phyloP scores from a whole-genome alignment of 2,113 vertebrate species.

The Xyrauchen texanus region DNA sequence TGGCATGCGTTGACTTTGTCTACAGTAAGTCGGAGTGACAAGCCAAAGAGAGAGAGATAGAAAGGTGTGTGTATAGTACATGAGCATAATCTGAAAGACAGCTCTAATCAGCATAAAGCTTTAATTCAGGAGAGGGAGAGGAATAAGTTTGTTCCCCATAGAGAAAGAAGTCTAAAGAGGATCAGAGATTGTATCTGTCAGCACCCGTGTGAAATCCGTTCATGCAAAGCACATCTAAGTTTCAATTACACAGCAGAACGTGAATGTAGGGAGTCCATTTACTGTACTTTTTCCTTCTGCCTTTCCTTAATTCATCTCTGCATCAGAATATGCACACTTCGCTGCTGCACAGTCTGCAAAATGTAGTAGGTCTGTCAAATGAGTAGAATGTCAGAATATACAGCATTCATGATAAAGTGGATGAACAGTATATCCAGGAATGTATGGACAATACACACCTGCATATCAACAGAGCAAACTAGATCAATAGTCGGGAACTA shows the following conservation, averaged over 20 bases:
- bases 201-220: constrained; percentile 72
- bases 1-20: constrained; percentile 43
- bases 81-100: constrained; percentile 7
- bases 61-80: background rate
- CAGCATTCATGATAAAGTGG: too few relatives aligned
- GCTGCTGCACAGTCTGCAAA: too few relatives aligned
- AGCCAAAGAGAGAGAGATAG: constrained; percentile 10
- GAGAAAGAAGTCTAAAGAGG: constrained; percentile 65
- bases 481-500: too few relatives aligned
- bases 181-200: constrained; percentile 71
- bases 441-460: too few relatives aligned
- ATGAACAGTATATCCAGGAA: too few relatives aligned
- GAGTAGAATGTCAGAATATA: too few relatives aligned
- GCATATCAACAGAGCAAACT: too few relatives aligned
- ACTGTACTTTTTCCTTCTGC: constrained; percentile 39
- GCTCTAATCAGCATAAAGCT: background rate
- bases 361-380: too few relatives aligned
- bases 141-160: constrained; percentile 28
- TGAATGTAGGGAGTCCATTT: constrained; percentile 52
- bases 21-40: constrained; percentile 56
- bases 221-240: constrained; percentile 68
- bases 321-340: too few relatives aligned
- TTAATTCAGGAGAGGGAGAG: constrained; percentile 46
- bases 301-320: too few relatives aligned
- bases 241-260: constrained; percentile 71